Conservation (phyloP, 2,113 vertebrate species). For the Caloenas nicobarica region DNA sequence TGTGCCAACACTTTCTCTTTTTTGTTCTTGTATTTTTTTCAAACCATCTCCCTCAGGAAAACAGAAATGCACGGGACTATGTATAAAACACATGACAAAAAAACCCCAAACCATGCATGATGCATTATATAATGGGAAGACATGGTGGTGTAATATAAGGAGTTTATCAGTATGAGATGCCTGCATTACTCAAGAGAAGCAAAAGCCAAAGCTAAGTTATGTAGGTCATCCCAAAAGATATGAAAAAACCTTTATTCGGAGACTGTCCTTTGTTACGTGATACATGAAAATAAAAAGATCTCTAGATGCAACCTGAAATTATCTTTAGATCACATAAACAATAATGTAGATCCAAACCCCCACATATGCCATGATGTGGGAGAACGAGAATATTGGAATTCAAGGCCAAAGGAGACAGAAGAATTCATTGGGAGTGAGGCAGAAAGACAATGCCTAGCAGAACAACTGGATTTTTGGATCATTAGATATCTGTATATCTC, state of each 20-base stretch:
- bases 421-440: not conserved
- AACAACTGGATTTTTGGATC: not conserved
- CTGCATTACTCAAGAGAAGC: not conserved
- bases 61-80: not conserved
- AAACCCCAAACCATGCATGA: not conserved
- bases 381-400: not conserved
- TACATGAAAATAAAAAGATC: not conserved
- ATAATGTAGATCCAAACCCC: not conserved
- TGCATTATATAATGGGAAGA: conserved; percentile 11
- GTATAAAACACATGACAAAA: not conserved
- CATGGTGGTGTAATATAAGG: not conserved
- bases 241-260: not conserved
- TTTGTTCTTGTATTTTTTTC: not conserved
- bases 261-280: not conserved
- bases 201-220: conserved; percentile 1
- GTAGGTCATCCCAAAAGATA: not conserved
- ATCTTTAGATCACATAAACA: not conserved
- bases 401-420: not conserved
- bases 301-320: not conserved
- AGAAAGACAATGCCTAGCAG: not conserved
- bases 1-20: not conserved
- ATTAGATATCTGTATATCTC: not conserved
- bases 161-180: conserved; percentile 10
- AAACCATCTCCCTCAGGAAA: not conserved
- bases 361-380: not conserved